Percentiles rank a stretch among this genome's conserved stretches.
Conservation (phyloP, 1,140 invertebrate genomes). For the Lithobius niger region DNA sequence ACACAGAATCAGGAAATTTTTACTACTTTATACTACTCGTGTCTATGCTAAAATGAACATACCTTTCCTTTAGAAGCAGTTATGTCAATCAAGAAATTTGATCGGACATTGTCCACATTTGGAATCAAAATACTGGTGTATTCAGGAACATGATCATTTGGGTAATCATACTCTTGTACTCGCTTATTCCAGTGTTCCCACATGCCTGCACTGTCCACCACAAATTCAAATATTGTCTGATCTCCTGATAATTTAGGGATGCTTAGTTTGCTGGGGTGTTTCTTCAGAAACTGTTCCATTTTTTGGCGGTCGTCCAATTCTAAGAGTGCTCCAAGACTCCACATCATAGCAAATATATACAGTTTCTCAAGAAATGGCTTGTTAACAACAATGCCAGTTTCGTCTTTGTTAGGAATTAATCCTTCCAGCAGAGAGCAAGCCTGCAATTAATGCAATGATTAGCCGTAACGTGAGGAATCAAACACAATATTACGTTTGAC, state of each 20-base stretch:
- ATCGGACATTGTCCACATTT: constrained; percentile 85
- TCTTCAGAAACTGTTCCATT: constrained; percentile 47
- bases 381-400: constrained; percentile 21
- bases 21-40: too few relatives aligned
- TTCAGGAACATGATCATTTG: constrained; percentile 73
- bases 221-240: constrained; percentile 36
- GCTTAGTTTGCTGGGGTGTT: constrained; percentile 33
- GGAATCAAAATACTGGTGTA: constrained; percentile 83
- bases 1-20: too few relatives aligned
- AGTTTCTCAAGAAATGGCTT: constrained; percentile 49
- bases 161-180: constrained; percentile 70
- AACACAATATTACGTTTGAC: too few relatives aligned
- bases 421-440: constrained; percentile 84
- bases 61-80: too few relatives aligned
- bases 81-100: constrained; percentile 74
- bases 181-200: constrained; percentile 82
- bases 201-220: constrained; percentile 25
- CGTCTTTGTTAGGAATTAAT: constrained; percentile 44
- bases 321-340: constrained; percentile 79
- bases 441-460: too few relatives aligned
- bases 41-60: too few relatives aligned
- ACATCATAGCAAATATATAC: constrained; percentile 73
- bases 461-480: too few relatives aligned
- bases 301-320: constrained; percentile 67
- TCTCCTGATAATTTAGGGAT: constrained; percentile 34